phyloP scores from a whole-genome alignment of 2,113 vertebrate species.

The Oncorhynchus tshawytscha region DNA sequence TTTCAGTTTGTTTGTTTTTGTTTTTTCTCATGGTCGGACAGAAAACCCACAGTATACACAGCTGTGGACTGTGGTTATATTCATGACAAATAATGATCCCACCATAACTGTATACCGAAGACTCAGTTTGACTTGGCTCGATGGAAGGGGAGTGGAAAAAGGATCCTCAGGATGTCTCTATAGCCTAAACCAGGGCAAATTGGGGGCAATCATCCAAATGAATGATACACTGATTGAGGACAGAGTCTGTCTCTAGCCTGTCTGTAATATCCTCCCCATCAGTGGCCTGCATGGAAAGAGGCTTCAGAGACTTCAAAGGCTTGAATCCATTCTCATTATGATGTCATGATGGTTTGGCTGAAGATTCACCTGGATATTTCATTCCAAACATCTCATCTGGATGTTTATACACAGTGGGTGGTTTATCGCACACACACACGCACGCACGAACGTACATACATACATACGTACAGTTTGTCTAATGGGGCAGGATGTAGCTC shows the following conservation, averaged over 20 bases:
- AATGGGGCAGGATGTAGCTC: background rate
- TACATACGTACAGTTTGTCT: background rate
- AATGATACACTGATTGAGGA: conserved; percentile 51
- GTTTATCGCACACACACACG: no score
- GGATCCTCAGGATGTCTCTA: conserved; percentile 12
- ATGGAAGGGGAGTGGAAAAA: conserved; percentile 34
- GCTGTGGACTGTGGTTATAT: conserved; percentile 58
- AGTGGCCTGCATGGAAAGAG: conserved; percentile 25
- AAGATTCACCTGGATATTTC: background rate
- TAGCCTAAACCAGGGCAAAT: conserved; percentile 40
- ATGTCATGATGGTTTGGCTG: conserved; percentile 17
- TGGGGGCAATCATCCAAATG: conserved; percentile 59
- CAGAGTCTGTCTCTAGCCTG: conserved; percentile 15
- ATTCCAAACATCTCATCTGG: background rate
- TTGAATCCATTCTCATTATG: conserved; percentile 30
- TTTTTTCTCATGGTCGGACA: conserved; percentile 47
- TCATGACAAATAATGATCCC: conserved; percentile 53
- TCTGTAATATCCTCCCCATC: conserved; percentile 19
- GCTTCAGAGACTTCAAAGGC: conserved; percentile 29
- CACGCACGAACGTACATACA: no score
- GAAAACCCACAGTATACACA: conserved; percentile 53
- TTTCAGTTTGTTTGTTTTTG: conserved; percentile 52
- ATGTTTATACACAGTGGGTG: conserved; percentile 27
- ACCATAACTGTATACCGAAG: conserved; percentile 37
- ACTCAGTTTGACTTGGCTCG: background rate